These are phyloP conservation scores for Stichodactyla helianthus DNA, from an alignment of 64 coral and sea anemone species.

Conservation along the genomic window DNA sequence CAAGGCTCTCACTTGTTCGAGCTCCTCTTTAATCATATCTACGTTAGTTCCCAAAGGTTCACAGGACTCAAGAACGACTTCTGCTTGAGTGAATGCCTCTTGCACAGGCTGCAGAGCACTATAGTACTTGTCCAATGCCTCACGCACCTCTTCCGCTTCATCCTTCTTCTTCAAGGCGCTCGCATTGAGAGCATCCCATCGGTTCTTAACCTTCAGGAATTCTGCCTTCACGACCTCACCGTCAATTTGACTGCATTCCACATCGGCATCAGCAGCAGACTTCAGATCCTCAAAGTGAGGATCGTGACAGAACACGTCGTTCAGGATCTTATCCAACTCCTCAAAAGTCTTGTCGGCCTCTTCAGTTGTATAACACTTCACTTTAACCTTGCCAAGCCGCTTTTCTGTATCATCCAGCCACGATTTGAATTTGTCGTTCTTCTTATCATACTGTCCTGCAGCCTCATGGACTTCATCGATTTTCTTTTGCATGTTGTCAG, in stretches of 20 bases:
- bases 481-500: slow-evolving; percentile 36
- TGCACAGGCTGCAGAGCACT: slow-evolving; percentile 87
- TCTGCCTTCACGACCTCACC: slow-evolving; percentile 67
- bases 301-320: slow-evolving; percentile 64
- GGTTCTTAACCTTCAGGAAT: slow-evolving; percentile 66
- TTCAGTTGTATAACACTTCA: slow-evolving; percentile 42
- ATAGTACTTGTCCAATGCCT: slow-evolving; percentile 76
- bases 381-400: slow-evolving; percentile 59
- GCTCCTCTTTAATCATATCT: slow-evolving; percentile 57
- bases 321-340: slow-evolving; percentile 39
- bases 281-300: slow-evolving; percentile 44
- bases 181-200: slow-evolving; percentile 63
- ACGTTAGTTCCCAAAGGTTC: slow-evolving; percentile 69
- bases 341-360: slow-evolving; percentile 59
- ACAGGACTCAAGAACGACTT: slow-evolving; percentile 53
- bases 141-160: slow-evolving; percentile 58
- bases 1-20: slow-evolving; percentile 71
- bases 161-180: slow-evolving; percentile 41
- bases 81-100: slow-evolving; percentile 87
- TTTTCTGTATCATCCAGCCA: slow-evolving; percentile 87
- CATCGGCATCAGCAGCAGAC: slow-evolving; percentile 45
- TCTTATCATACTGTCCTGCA: slow-evolving; percentile 65
- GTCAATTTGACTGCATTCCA: slow-evolving; percentile 57
- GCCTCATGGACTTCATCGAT: slow-evolving; percentile 63
- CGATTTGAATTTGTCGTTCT: slow-evolving; percentile 46